A percentile compares a stretch with the other conserved stretches of the same genome.
Evolutionary conservation across 2,797 vertebrate genomes (phyloP).

Genomic region (Gephyroberyx darwinii): DNA sequence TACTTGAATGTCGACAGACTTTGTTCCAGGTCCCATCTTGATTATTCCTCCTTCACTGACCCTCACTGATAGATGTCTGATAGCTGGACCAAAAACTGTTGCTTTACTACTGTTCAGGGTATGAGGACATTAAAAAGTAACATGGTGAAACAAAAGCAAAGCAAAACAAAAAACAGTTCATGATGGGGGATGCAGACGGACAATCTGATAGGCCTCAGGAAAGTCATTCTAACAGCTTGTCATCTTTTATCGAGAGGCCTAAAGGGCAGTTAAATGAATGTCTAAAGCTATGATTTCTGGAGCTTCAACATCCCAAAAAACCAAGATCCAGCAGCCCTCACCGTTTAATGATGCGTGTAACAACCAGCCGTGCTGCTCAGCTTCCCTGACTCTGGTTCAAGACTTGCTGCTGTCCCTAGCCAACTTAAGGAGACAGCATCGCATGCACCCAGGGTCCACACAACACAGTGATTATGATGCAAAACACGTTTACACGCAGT

Average conservation of each 20-base stretch:
- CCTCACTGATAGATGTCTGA: neutral
- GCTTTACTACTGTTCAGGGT: neutral
- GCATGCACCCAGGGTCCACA: neutral
- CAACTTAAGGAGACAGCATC: neutral
- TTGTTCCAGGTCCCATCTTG: too few species aligned
- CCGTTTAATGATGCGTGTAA: conserved; percentile 37
- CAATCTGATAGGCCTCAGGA: neutral
- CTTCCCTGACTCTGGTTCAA: conserved; percentile 6
- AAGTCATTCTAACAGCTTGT: conserved; percentile 1
- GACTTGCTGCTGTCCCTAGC: neutral
- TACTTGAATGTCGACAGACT: too few species aligned
- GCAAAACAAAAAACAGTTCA: neutral
- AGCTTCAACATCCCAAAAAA: conserved; percentile 15
- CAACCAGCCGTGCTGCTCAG: conserved; percentile 21
- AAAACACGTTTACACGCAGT: conserved; percentile 11
- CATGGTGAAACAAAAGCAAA: neutral
- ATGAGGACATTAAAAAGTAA: neutral
- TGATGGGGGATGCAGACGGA: neutral
- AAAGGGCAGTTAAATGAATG: conserved; percentile 1
- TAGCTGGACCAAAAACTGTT: neutral
- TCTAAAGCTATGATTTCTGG: neutral
- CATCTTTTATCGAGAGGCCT: conserved; percentile 10
- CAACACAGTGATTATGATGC: conserved; percentile 1
- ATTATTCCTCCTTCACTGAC: too few species aligned
- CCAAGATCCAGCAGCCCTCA: neutral